These are phyloP conservation scores for Prionace glauca DNA, from an alignment of 2,797 vertebrate genomes.

Conservation along the genomic window DNA sequence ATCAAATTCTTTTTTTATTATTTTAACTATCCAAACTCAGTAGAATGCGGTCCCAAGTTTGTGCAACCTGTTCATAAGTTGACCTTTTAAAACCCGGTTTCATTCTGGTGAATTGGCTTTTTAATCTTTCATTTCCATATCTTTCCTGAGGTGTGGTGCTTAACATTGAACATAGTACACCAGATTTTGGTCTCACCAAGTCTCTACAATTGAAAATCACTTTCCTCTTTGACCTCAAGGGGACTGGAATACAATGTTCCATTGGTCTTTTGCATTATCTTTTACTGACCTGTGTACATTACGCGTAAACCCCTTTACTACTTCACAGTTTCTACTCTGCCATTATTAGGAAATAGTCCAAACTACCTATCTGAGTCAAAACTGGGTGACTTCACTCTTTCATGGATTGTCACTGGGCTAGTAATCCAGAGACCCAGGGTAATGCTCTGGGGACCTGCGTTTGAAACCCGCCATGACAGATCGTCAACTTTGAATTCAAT, in stretches of 20 bases:
- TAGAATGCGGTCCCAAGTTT: background rate
- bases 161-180: background rate
- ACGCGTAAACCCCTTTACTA: background rate
- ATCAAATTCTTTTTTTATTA: no score
- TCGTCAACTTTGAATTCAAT: no score
- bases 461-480: no score
- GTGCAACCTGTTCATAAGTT: background rate
- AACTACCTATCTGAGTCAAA: background rate
- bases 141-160: background rate
- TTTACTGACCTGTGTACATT: background rate
- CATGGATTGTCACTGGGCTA: no score
- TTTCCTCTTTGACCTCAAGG: background rate
- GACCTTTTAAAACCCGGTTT: background rate
- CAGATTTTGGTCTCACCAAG: background rate
- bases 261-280: background rate
- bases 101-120: background rate
- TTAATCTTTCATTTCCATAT: background rate
- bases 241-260: no score
- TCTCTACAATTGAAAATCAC: background rate
- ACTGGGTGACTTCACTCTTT: background rate
- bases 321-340: background rate
- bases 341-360: background rate
- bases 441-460: no score
- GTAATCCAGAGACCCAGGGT: no score
- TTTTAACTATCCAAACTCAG: background rate